phyloP scores from a whole-genome alignment of 2,113 vertebrate genomes.

The Gambusia affinis region DNA sequence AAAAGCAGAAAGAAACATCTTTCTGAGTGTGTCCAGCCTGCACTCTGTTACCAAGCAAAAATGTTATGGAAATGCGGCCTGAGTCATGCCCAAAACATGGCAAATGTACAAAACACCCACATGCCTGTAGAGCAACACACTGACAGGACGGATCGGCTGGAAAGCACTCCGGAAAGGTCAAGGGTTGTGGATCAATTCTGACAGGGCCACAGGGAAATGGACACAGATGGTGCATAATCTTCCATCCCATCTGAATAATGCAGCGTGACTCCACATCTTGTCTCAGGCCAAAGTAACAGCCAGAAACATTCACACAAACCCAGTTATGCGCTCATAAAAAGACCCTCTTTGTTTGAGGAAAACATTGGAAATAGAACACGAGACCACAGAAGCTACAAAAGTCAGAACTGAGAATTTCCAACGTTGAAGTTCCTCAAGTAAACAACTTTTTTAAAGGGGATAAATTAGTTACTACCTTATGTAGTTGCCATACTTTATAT shows the following conservation, averaged over 20 bases:
- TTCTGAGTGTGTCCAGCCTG: conserved; percentile 37
- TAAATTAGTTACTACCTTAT: no score
- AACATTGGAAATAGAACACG: not conserved
- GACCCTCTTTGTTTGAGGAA: not conserved
- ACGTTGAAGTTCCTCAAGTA: not conserved
- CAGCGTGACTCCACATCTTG: conserved; percentile 37
- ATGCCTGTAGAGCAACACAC: conserved; percentile 40
- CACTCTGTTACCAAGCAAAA: conserved; percentile 53
- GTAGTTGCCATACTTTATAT: no score
- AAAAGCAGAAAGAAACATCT: conserved; percentile 37
- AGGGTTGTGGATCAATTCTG: conserved; percentile 73
- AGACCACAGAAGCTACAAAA: not conserved
- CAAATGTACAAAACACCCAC: conserved; percentile 52
- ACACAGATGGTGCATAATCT: conserved; percentile 74
- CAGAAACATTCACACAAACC: conserved; percentile 48
- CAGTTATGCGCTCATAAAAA: conserved; percentile 32
- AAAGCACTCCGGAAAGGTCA: conserved; percentile 66
- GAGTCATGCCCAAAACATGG: conserved; percentile 54
- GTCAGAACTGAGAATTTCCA: not conserved
- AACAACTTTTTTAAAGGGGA: no score
- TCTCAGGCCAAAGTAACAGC: conserved; percentile 41
- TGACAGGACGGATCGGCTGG: conserved; percentile 30
- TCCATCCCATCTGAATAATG: conserved; percentile 69
- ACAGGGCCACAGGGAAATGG: conserved; percentile 66
- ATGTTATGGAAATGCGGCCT: conserved; percentile 64